Percentiles rank a stretch among this genome's conserved stretches.
Evolutionary conservation across 2,113 vertebrate genomes (phyloP).

Genomic region (Odocoileus hemionus): DNA sequence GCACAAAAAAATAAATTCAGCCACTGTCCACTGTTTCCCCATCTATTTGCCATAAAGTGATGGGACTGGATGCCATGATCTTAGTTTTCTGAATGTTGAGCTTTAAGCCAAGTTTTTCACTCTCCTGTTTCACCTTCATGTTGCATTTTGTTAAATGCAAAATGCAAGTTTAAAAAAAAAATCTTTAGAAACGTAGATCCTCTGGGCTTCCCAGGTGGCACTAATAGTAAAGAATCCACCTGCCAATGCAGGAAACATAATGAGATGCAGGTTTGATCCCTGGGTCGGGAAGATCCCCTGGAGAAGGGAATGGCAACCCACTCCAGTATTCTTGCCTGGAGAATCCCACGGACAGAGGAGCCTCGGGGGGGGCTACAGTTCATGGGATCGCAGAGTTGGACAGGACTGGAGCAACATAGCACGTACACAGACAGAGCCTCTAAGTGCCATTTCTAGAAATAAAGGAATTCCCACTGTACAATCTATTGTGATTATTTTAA

Average conservation of each 20-base stretch:
- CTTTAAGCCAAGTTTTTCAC: background rate
- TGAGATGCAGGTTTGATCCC: background rate
- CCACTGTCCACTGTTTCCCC: background rate
- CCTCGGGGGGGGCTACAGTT: background rate
- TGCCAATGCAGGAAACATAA: background rate
- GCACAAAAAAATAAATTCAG: background rate
- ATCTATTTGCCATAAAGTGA: background rate
- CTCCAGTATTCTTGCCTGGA: background rate
- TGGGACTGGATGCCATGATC: background rate
- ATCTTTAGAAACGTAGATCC: background rate
- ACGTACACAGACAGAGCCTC: background rate
- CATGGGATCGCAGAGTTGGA: background rate
- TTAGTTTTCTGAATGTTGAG: background rate
- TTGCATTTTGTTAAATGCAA: conserved; percentile 3
- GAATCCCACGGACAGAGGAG: background rate
- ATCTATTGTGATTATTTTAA: conserved; percentile 29
- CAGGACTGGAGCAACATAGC: background rate
- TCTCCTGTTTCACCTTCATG: background rate
- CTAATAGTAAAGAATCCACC: background rate
- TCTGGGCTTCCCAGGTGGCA: background rate
- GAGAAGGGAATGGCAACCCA: background rate
- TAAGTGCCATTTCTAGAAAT: background rate
- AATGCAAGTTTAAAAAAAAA: background rate
- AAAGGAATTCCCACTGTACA: background rate
- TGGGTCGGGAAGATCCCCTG: background rate